Evolutionary conservation across 2,797 vertebrate species (phyloP).

Genomic region (Falco columbarius): DNA sequence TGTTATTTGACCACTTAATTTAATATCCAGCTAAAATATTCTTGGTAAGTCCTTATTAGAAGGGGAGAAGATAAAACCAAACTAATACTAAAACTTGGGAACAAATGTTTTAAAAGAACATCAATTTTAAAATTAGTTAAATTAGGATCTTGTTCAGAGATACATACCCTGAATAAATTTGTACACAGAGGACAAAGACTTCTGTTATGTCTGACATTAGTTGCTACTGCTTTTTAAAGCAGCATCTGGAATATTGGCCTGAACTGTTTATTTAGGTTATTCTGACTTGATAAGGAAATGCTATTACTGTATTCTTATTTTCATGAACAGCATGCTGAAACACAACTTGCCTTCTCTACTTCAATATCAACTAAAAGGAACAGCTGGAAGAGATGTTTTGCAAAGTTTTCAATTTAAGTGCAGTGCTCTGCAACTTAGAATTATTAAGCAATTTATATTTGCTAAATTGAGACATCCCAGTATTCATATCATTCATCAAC

Average conservation of each 20-base stretch:
- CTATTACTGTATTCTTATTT: neutral
- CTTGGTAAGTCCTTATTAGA: neutral
- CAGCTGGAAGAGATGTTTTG: neutral
- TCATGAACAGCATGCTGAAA: neutral
- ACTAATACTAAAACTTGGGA: neutral
- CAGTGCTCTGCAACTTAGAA: neutral
- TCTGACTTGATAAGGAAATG: neutral
- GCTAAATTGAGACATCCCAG: neutral
- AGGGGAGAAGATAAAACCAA: neutral
- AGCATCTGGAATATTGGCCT: neutral
- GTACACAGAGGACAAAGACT: neutral
- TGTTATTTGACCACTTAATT: neutral
- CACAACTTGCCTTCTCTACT: neutral
- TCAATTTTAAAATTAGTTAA: neutral
- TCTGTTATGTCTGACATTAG: neutral
- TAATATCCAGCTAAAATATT: neutral
- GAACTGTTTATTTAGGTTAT: neutral
- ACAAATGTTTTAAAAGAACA: neutral
- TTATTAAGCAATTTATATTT: neutral
- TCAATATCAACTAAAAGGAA: neutral
- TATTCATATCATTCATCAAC: fast-evolving
- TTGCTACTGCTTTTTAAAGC: neutral
- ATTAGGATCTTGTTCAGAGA: neutral
- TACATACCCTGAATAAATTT: neutral
- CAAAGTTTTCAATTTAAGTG: neutral